Conservation (phyloP, 1,140 invertebrate genomes). For the Schlechtendalia chinensis region DNA sequence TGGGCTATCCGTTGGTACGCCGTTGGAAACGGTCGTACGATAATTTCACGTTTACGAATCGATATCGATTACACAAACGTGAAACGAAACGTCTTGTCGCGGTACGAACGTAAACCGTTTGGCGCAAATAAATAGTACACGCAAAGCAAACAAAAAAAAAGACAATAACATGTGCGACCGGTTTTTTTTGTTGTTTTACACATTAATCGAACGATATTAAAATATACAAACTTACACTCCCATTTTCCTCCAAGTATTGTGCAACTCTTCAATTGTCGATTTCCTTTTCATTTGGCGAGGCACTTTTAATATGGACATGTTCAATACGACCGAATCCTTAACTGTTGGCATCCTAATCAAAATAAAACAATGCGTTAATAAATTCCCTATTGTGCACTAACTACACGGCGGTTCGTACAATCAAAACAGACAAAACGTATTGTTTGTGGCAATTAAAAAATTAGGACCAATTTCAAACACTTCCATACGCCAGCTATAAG, state of each 20-base stretch:
- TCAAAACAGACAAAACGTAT: not conserved
- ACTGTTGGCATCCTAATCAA: constrained; percentile 33
- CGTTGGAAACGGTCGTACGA: too few species aligned
- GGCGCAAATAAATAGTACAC: too few species aligned
- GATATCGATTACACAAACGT: too few species aligned
- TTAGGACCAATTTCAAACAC: not conserved
- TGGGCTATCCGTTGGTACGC: too few species aligned
- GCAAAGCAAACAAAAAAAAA: too few species aligned
- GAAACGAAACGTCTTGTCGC: too few species aligned
- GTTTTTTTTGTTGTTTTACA: too few species aligned
- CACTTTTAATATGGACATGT: constrained; percentile 18
- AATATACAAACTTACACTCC: constrained; percentile 57
- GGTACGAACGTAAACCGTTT: too few species aligned
- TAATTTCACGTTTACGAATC: too few species aligned
- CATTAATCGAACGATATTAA: too few species aligned
- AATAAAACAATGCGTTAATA: constrained; percentile 17
- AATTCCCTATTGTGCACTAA: constrained; percentile 2
- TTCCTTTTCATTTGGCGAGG: constrained; percentile 56
- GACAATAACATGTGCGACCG: too few species aligned
- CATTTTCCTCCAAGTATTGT: constrained; percentile 59
- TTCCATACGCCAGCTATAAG: not conserved
- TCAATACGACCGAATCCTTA: not conserved
- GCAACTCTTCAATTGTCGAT: constrained; percentile 58
- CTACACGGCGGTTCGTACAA: not conserved
- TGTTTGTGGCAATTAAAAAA: not conserved